Base-by-base conservation (phyloP, 2,888 invertebrate genomes). In the Rotaria socialis region DNA sequence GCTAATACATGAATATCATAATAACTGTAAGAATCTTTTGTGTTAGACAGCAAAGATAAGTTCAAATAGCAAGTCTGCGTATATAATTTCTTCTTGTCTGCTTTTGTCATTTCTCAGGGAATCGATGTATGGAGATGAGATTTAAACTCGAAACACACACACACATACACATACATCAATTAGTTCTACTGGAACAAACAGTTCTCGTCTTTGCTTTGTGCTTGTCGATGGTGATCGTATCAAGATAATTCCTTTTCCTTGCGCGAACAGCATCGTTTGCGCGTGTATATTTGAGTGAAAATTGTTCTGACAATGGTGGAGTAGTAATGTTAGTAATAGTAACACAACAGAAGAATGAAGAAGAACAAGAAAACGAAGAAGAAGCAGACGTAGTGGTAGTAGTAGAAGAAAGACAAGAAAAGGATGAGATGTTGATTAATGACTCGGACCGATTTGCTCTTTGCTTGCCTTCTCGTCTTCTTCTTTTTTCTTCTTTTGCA, bases 201-300 rank as follows among this genome's bases (percentile, higher is more conserved):
- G 35, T 67, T 67, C 67, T 67, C 67, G 67, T 35, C 35, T 67
- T 67, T 67, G 67, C 67, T 35, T 67, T 41, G 67, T 67, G 41
- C 35, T 67, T 35, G 27, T 67, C 27, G 67, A 67, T 67, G 35
- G 35, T 67, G 67, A 67, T 67, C 67, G 35, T 67, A 67, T 67
- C 67, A 67, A 35, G 67, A 67, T 67, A 67, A 67, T 67, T 67
- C 67, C 35, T 67, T 67, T 67, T 67, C 35, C 67, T 67, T 67
- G 67, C 6, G 67, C 67, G 35, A 67, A 67, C 67, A 19, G 19
- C 67, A 35, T 19, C 35, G 35, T 67, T 67, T 67, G 35, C 35
- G 67, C 35, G 41, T 67, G 67, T 35, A 67, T 67, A 35, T 67
- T 35, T 11, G 67, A 35, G 67, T 67, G 67, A 67, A 67, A 67